Evolutionary conservation across 2,797 vertebrate genomes (phyloP).

Genomic region (Protonibea diacanthus): DNA sequence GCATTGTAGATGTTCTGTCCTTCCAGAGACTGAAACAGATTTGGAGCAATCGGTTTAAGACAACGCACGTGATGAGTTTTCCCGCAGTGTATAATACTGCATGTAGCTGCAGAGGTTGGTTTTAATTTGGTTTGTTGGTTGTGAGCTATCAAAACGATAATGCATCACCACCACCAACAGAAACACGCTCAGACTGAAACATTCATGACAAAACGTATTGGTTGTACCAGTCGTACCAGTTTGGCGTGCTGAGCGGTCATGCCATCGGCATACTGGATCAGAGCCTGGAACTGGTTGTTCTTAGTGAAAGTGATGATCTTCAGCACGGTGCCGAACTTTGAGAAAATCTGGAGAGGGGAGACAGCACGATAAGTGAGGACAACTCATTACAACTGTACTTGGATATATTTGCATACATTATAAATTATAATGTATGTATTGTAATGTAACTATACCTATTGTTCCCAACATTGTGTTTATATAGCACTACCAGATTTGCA

Average conservation of each 20-base stretch:
- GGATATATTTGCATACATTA: not conserved
- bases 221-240: conserved; percentile 85
- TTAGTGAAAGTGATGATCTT: conserved; percentile 99
- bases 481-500: not conserved
- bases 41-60: not conserved
- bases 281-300: conserved; percentile 98
- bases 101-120: not conserved
- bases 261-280: conserved; percentile 95
- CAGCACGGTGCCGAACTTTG: conserved; percentile 89
- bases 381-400: not conserved
- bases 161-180: not conserved
- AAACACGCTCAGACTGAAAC: not conserved
- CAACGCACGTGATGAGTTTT: not conserved
- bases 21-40: conserved; percentile 90
- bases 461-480: not conserved
- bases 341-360: conserved; percentile 78
- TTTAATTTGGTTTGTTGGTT: not conserved
- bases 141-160: not conserved
- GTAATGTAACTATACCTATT: not conserved
- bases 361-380: not conserved
- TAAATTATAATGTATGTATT: too few relatives aligned
- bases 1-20: conserved; percentile 99
- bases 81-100: not conserved
- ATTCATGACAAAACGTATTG: not conserved
- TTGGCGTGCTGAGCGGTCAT: conserved; percentile 96